Evolutionary conservation across 53 echinoderm and acorn worm species (phyloP).

Genomic region (Paracentrotus lividus): DNA sequence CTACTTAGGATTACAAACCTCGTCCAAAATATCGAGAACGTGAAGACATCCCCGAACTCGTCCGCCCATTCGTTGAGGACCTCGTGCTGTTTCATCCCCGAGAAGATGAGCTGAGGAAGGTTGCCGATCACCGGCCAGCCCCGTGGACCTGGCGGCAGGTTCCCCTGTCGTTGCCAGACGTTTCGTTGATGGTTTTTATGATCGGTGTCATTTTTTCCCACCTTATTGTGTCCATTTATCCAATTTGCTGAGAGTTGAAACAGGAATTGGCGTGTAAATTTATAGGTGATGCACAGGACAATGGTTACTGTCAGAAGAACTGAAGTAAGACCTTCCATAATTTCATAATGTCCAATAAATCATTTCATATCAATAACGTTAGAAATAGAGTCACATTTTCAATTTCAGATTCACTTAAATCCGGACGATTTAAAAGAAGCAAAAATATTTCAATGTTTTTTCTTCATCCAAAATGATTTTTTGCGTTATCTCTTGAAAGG

Average conservation of each 20-base stretch:
- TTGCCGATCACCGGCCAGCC: slow-evolving; percentile 30
- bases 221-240: neutral
- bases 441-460: too few relatives aligned
- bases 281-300: neutral
- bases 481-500: too few relatives aligned
- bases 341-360: too few relatives aligned
- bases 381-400: too few relatives aligned
- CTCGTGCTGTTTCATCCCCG: slow-evolving; percentile 15
- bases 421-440: too few relatives aligned
- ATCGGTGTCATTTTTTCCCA: neutral
- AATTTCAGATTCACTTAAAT: too few relatives aligned
- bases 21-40: slow-evolving; percentile 38
- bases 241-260: neutral
- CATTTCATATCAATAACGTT: too few relatives aligned
- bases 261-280: neutral
- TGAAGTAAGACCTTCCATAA: too few relatives aligned
- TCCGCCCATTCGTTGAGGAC: slow-evolving; percentile 34
- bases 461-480: too few relatives aligned
- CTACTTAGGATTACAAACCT: slow-evolving; percentile 48
- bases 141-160: slow-evolving; percentile 35
- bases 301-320: neutral
- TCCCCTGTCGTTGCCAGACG: neutral
- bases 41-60: slow-evolving; percentile 38
- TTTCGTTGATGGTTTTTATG: neutral
- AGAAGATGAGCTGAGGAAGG: neutral